A percentile compares a stretch with the other conserved stretches of the same genome.
Conservation (phyloP, 2,797 vertebrate genomes). For the Syndactyla subalaris region DNA sequence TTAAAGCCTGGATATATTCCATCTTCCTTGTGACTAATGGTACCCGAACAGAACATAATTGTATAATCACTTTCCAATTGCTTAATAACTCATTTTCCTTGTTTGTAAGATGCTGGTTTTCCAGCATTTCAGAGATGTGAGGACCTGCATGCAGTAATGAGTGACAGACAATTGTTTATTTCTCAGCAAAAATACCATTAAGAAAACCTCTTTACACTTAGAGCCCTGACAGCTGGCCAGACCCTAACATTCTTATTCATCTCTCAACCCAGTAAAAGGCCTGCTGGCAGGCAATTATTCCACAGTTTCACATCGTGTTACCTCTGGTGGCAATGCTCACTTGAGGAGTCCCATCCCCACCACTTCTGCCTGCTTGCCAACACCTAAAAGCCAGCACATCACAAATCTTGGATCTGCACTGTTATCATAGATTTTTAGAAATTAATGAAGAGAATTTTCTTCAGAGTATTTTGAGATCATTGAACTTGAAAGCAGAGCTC, state of each 20-base stretch:
- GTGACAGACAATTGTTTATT: constrained; percentile 26
- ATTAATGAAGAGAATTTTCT: neutral
- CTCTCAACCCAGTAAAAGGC: neutral
- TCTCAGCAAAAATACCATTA: neutral
- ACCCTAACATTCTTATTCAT: neutral
- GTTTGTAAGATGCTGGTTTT: constrained; percentile 70
- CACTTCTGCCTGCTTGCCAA: neutral
- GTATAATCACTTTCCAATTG: constrained; percentile 76
- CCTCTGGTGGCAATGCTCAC: neutral
- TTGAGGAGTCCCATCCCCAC: neutral
- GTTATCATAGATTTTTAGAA: neutral
- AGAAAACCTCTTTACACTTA: neutral
- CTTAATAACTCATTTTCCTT: constrained; percentile 75
- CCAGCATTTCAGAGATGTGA: constrained; percentile 39
- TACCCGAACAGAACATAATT: constrained; percentile 70
- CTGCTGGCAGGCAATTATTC: neutral
- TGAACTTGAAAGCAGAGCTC: neutral
- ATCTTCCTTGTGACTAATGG: constrained; percentile 77
- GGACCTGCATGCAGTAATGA: constrained; percentile 6
- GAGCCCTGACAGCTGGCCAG: neutral
- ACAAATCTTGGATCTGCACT: neutral
- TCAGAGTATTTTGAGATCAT: neutral
- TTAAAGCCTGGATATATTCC: constrained; percentile 69
- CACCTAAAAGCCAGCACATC: neutral
- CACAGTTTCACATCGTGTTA: neutral